Evolutionary conservation across 2,888 invertebrate species (phyloP).

Genomic region (Dynastes hyllus): DNA sequence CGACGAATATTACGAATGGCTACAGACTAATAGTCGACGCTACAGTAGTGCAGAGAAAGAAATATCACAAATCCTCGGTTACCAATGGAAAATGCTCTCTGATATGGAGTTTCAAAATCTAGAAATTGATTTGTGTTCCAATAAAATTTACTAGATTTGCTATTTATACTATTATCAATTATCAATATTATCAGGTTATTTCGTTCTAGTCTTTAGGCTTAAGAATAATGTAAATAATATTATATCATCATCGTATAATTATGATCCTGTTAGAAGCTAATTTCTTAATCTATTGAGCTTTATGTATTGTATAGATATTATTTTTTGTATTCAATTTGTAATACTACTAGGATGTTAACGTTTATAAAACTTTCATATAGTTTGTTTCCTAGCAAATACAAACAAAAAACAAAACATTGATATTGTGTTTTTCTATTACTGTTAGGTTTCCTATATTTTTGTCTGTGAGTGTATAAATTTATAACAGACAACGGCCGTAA

Average conservation of each 20-base stretch:
- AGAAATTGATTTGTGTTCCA: conserved; percentile 66
- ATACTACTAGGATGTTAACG: conserved; percentile 4
- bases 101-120: conserved; percentile 78
- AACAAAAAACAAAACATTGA: neutral
- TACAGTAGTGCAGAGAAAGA: conserved; percentile 80
- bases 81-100: conserved; percentile 79
- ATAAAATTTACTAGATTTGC: conserved; percentile 45
- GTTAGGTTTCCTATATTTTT: neutral
- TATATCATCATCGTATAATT: neutral
- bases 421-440: neutral
- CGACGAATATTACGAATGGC: conserved; percentile 79
- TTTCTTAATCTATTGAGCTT: neutral
- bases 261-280: neutral
- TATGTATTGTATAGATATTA: neutral
- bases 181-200: neutral
- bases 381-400: too few relatives aligned
- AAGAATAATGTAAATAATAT: neutral
- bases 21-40: conserved; percentile 76
- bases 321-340: conserved; percentile 21
- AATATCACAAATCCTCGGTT: conserved; percentile 80
- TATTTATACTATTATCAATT: neutral
- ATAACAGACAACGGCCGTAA: too few relatives aligned
- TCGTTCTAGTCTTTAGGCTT: neutral
- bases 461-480: too few relatives aligned
- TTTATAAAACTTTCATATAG: neutral